Base-by-base conservation (phyloP, 1,140 invertebrate species). In the Ceratina japonica region DNA sequence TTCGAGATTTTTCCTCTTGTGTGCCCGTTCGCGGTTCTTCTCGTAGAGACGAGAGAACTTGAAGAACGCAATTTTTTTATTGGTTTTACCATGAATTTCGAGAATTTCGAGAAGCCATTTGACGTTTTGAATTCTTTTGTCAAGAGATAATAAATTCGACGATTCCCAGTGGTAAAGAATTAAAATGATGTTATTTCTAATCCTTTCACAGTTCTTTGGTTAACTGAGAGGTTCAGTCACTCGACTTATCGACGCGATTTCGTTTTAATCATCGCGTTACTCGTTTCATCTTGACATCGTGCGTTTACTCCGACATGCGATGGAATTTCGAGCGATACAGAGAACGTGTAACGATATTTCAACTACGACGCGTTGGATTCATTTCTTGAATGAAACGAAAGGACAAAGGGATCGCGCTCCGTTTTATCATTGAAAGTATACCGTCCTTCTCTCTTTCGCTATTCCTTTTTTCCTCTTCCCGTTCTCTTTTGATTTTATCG, bases 261-360 rank as follows among this genome's bases (percentile, higher is more conserved):
- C 37, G 37, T 44, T 56, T 18, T 56, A 56, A 56, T 56, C 54
- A 56, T 16, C 54, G n/a, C 54, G 54, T 44, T 44, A 44, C 54
- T 16, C 54, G n/a, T n/a, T 16, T 56, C n/a, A 56, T 56, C n/a
- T n/a, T 18, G 3, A 4, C 54, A 56, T 56, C n/a, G 15, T 56
- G 54, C 15, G 15, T 54, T 15, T 5, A 24, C 22, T 61, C n/a
- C 18, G 3, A 16, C 37, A 20, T 3, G 3, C 18, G 56, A 71
- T 16, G 56, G 37, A 61, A 18, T 49, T 24, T 13, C 56, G 13
- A 72, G 51, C 16, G 59, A 8, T 49, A 44, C 10, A 59, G 1
- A 27, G 12, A 31, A 31, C 12, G n/a, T 18, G 61, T 27, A 58
- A 65, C 51, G 72, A 75, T 63, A 65, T 65, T 65, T 56, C 62